Conservation (phyloP, 2,888 invertebrate species). For the Sarcophaga carnaria region DNA sequence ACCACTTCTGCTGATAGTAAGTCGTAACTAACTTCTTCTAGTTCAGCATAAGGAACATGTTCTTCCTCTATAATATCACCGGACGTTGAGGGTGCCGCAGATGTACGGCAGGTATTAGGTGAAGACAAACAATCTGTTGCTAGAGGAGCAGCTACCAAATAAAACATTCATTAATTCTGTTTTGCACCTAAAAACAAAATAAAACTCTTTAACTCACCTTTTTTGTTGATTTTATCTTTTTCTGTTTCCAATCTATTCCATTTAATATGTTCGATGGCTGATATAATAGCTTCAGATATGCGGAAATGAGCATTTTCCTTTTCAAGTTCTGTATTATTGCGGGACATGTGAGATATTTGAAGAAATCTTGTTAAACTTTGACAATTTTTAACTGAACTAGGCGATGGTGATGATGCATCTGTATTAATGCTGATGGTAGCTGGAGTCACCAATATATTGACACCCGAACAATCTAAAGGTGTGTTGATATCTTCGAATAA, state of each 20-base stretch:
- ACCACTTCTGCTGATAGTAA: conserved; percentile 89
- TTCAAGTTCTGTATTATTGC: conserved; percentile 89
- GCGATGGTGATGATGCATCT: conserved; percentile 38
- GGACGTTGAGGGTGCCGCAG: neutral
- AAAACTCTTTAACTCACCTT: conserved; percentile 57
- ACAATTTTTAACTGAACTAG: conserved; percentile 76
- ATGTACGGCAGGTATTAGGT: conserved; percentile 17
- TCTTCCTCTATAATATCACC: conserved; percentile 65
- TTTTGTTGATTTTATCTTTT: conserved; percentile 30
- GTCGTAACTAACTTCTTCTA: conserved; percentile 79
- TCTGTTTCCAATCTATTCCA: conserved; percentile 82
- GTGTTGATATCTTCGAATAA: conserved; percentile 78
- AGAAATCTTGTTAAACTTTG: conserved; percentile 89
- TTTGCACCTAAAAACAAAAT: neutral
- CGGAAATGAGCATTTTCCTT: conserved; percentile 94
- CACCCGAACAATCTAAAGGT: conserved; percentile 72
- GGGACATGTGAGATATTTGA: conserved; percentile 87
- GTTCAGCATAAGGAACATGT: conserved; percentile 77
- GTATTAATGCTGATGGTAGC: neutral
- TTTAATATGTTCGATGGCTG: conserved; percentile 89
- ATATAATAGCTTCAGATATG: conserved; percentile 91
- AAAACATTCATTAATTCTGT: neutral
- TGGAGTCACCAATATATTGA: neutral
- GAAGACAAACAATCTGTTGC: conserved; percentile 62
- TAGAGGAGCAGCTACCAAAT: conserved; percentile 47